Conservation (phyloP, 2,888 invertebrate genomes). For the Heliconius ismenius region DNA sequence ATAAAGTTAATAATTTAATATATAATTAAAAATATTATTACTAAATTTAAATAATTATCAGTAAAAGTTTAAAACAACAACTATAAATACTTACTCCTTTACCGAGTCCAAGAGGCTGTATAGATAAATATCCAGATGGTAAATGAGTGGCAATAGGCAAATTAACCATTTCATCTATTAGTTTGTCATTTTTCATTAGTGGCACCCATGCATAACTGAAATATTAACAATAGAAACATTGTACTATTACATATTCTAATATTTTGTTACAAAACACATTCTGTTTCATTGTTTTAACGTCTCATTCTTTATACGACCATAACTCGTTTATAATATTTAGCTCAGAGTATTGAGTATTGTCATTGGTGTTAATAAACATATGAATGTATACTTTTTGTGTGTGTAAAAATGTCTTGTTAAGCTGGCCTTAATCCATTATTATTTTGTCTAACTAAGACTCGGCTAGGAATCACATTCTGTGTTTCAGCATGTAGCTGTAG, state of each 20-base stretch:
- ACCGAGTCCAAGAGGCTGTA: slow-evolving; percentile 93
- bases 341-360: neutral
- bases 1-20: neutral
- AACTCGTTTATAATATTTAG: neutral
- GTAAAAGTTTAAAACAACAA: no score
- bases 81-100: slow-evolving; percentile 87
- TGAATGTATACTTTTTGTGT: neutral
- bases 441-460: no score
- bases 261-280: neutral
- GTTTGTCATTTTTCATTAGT: slow-evolving; percentile 89
- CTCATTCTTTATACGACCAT: neutral
- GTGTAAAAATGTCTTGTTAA: neutral
- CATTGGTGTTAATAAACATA: neutral
- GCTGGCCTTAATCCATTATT: neutral
- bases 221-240: slow-evolving; percentile 34
- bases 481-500: neutral
- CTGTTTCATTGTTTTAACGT: neutral
- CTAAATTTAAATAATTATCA: no score
- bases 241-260: neutral
- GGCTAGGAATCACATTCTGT: no score
- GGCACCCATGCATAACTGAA: slow-evolving; percentile 93
- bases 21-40: neutral
- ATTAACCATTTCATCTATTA: slow-evolving; percentile 90
- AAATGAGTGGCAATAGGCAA: slow-evolving; percentile 94
- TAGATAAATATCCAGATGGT: slow-evolving; percentile 93